These are phyloP conservation scores for Carettochelys insculpta DNA, from an alignment of 2,113 vertebrate genomes.

Conservation along the genomic window DNA sequence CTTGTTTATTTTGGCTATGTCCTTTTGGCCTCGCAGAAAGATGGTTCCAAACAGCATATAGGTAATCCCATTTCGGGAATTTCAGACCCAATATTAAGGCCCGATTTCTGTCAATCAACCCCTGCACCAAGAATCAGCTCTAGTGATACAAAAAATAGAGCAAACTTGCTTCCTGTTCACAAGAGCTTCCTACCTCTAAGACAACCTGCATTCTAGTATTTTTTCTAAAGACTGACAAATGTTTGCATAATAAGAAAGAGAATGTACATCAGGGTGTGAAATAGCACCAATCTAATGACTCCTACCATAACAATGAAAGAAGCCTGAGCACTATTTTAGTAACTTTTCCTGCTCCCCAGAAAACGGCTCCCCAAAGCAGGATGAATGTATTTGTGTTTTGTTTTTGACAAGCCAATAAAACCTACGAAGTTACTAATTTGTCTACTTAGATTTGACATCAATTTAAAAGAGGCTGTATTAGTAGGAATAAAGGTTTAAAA, in stretches of 20 bases:
- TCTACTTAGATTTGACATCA: neutral
- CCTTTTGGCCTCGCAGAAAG: neutral
- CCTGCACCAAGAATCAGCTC: neutral
- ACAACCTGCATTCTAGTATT: neutral
- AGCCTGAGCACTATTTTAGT: neutral
- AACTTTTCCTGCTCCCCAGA: neutral
- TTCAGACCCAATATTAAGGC: neutral
- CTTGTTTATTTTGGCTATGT: neutral
- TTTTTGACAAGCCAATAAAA: neutral
- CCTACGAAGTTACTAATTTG: neutral
- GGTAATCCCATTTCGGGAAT: neutral
- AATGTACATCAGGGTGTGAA: neutral
- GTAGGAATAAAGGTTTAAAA: neutral
- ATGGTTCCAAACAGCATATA: neutral
- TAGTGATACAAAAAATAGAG: neutral
- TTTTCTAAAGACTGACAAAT: neutral
- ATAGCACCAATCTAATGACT: neutral
- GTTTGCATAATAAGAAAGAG: neutral
- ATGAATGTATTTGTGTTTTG: neutral
- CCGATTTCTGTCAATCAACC: neutral
- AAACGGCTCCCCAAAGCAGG: too few species aligned
- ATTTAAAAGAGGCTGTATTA: neutral
- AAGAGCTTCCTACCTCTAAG: neutral
- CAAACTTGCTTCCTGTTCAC: neutral
- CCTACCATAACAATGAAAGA: neutral